A percentile compares a stretch with the other conserved stretches of the same genome.
These are phyloP conservation scores for Pseudorectes ferrugineus DNA, from an alignment of 2,113 vertebrate species.

Conservation along the genomic window DNA sequence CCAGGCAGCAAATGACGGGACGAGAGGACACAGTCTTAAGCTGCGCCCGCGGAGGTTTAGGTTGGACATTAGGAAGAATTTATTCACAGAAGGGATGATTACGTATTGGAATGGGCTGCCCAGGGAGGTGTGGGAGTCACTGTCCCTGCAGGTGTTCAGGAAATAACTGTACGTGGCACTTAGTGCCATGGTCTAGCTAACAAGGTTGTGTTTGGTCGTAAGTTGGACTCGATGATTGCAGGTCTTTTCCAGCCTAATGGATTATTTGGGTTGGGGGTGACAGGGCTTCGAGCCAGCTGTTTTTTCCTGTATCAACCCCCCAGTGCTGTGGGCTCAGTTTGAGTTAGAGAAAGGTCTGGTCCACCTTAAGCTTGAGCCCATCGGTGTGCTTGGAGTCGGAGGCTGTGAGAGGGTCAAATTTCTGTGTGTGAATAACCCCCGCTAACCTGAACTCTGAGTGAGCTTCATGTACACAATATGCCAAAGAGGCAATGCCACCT, in stretches of 20 bases:
- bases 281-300: background rate
- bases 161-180: background rate
- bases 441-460: background rate
- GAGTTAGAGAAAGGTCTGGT: background rate
- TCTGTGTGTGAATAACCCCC: accelerated
- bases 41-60: background rate
- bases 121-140: too few species aligned
- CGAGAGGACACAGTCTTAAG: background rate
- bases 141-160: background rate
- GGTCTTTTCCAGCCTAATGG: background rate
- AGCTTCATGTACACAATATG: accelerated
- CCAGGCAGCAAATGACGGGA: too few species aligned
- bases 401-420: background rate
- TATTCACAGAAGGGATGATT: background rate
- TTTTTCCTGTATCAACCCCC: accelerated
- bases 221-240: background rate
- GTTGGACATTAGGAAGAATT: background rate
- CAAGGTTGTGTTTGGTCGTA: accelerated
- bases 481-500: background rate
- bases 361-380: accelerated
- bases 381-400: accelerated
- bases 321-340: background rate
- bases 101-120: background rate
- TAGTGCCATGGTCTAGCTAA: background rate
- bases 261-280: background rate